These are phyloP conservation scores for Carollia perspicillata DNA, from an alignment of 2,113 vertebrate species.

Conservation along the genomic window DNA sequence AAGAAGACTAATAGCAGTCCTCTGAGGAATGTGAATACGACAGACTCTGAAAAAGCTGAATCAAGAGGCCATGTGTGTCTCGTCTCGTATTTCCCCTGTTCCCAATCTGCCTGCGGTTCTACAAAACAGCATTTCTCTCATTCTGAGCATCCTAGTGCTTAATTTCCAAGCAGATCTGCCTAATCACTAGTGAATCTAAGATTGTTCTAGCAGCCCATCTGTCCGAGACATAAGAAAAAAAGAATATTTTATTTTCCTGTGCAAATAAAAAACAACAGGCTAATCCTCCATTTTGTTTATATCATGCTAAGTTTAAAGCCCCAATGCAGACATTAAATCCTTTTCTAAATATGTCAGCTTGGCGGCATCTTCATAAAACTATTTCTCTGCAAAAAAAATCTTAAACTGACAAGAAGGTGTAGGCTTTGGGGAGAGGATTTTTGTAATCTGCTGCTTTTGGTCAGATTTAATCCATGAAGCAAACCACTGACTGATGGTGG, in stretches of 20 bases:
- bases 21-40: not conserved
- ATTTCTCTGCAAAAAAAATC: not conserved
- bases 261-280: not conserved
- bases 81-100: not conserved
- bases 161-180: not conserved
- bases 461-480: not conserved
- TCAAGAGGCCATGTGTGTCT: not conserved
- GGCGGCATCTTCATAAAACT: not conserved
- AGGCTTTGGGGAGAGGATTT: not conserved
- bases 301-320: not conserved
- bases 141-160: not conserved
- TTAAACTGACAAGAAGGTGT: not conserved
- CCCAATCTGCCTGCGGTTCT: not conserved
- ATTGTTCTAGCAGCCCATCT: not conserved
- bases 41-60: not conserved
- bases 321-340: not conserved
- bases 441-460: not conserved
- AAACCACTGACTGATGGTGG: not conserved
- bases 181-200: not conserved
- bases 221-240: not conserved
- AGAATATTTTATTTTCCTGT: not conserved
- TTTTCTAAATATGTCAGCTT: constrained; percentile 27
- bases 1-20: not conserved
- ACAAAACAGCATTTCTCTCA: not conserved
- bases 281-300: not conserved